Evolutionary conservation across 2,888 invertebrate genomes (phyloP).

Genomic region (Eulithis testata): DNA sequence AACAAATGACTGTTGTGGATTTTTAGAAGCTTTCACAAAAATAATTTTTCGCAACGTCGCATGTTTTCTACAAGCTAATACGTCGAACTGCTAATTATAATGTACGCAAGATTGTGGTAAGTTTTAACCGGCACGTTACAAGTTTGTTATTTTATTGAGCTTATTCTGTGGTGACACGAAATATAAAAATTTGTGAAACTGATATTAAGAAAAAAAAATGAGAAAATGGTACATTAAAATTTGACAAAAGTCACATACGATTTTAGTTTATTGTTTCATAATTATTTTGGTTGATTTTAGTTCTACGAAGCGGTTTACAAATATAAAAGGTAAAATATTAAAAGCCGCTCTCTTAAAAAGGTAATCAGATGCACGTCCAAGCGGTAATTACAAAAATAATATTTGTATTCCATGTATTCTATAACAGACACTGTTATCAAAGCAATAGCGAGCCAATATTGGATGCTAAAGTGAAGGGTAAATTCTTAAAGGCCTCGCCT

Average conservation of each 20-base stretch:
- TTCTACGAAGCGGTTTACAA: too few relatives aligned
- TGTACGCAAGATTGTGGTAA: slow-evolving; percentile 11
- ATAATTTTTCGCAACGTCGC: slow-evolving; percentile 8
- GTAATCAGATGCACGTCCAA: too few relatives aligned
- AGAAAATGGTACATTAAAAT: too few relatives aligned
- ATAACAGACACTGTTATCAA: not conserved
- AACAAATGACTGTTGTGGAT: too few relatives aligned
- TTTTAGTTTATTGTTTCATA: too few relatives aligned
- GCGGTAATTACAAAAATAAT: too few relatives aligned
- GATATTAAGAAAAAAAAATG: too few relatives aligned
- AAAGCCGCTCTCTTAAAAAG: too few relatives aligned
- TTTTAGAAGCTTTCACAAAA: not conserved
- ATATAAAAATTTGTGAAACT: not conserved
- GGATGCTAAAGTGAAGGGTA: slow-evolving; percentile 56
- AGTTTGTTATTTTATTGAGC: slow-evolving; percentile 8
- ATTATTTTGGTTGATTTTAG: too few relatives aligned
- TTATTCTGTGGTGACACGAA: not conserved
- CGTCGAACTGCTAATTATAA: slow-evolving; percentile 24
- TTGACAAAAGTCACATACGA: too few relatives aligned
- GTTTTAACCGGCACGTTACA: slow-evolving; percentile 6
- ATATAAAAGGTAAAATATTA: too few relatives aligned
- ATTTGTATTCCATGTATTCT: too few relatives aligned
- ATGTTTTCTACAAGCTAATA: slow-evolving; percentile 14
- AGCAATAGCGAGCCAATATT: slow-evolving; percentile 21
- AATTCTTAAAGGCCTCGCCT: slow-evolving; percentile 68